Evolutionary conservation across 2,113 vertebrate genomes (phyloP).

Genomic region (Pygoscelis antarcticus): DNA sequence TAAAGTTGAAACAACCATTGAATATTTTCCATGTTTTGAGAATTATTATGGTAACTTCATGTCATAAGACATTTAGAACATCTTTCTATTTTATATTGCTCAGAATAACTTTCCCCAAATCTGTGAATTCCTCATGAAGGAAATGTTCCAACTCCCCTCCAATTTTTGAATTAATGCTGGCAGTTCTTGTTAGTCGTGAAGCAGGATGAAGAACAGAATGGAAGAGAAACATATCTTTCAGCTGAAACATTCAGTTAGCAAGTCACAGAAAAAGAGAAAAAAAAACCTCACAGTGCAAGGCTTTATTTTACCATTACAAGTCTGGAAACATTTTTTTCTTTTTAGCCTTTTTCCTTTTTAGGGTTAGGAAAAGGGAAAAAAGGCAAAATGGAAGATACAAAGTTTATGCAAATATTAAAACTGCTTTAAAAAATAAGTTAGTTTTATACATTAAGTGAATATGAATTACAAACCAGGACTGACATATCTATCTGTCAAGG

Average conservation of each 20-base stretch:
- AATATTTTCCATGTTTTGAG: background rate
- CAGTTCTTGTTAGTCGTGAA: background rate
- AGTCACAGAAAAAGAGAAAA: background rate
- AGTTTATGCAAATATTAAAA: background rate
- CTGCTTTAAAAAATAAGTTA: background rate
- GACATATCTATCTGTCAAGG: background rate
- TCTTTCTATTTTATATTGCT: background rate
- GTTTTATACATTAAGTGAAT: background rate
- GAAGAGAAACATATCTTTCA: background rate
- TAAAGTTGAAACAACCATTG: background rate
- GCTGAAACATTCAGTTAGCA: background rate
- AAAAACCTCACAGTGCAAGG: background rate
- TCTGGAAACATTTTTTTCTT: background rate
- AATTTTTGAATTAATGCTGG: constrained; percentile 8
- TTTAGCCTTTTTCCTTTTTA: background rate
- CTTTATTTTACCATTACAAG: background rate
- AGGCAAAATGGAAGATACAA: background rate
- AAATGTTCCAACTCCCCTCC: background rate
- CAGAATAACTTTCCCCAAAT: background rate
- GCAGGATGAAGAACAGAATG: background rate
- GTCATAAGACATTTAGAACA: background rate
- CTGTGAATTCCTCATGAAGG: constrained; percentile 7
- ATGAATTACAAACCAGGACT: background rate
- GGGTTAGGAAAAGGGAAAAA: background rate
- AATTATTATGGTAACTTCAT: background rate